Percentiles rank a stretch among this genome's conserved stretches.
Evolutionary conservation across 2,113 vertebrate genomes (phyloP).

Genomic region (Urocitellus parryii): DNA sequence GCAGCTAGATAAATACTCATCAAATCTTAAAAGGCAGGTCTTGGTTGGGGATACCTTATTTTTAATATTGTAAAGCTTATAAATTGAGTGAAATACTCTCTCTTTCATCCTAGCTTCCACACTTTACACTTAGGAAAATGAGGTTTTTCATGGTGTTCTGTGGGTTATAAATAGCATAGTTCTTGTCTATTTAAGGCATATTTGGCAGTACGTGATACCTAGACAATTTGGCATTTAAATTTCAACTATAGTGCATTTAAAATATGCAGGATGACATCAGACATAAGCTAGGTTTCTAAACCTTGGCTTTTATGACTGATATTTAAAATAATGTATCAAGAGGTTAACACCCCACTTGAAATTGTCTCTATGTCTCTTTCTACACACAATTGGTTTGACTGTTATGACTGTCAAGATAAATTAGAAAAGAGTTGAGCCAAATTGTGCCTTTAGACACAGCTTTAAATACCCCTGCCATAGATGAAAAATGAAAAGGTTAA

Average conservation of each 20-base stretch:
- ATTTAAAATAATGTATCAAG: slow-evolving; percentile 71
- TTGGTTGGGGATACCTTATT: slow-evolving; percentile 57
- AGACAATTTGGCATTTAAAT: slow-evolving; percentile 76
- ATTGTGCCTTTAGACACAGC: slow-evolving; percentile 62
- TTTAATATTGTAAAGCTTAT: slow-evolving; percentile 71
- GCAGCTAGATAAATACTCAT: slow-evolving; percentile 52
- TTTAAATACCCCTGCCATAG: slow-evolving; percentile 60
- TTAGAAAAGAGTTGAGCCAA: slow-evolving; percentile 68
- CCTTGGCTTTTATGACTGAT: slow-evolving; percentile 51
- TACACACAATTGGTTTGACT: slow-evolving; percentile 69
- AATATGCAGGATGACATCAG: slow-evolving; percentile 69
- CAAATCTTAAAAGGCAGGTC: slow-evolving; percentile 45
- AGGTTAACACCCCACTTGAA: slow-evolving; percentile 73
- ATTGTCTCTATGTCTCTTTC: slow-evolving; percentile 66
- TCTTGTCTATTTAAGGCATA: slow-evolving; percentile 64
- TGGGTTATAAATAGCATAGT: slow-evolving; percentile 75
- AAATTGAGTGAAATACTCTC: slow-evolving; percentile 65
- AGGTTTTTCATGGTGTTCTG: slow-evolving; percentile 61
- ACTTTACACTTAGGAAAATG: slow-evolving; percentile 71
- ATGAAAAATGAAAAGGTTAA: slow-evolving; percentile 74
- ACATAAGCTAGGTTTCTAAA: slow-evolving; percentile 72
- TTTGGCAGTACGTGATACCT: slow-evolving; percentile 65
- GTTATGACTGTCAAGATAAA: slow-evolving; percentile 68
- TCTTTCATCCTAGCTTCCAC: slow-evolving; percentile 66
- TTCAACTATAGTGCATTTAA: slow-evolving; percentile 68